Base-by-base conservation (phyloP, 1,140 invertebrate species). In the Eumaeus atala region DNA sequence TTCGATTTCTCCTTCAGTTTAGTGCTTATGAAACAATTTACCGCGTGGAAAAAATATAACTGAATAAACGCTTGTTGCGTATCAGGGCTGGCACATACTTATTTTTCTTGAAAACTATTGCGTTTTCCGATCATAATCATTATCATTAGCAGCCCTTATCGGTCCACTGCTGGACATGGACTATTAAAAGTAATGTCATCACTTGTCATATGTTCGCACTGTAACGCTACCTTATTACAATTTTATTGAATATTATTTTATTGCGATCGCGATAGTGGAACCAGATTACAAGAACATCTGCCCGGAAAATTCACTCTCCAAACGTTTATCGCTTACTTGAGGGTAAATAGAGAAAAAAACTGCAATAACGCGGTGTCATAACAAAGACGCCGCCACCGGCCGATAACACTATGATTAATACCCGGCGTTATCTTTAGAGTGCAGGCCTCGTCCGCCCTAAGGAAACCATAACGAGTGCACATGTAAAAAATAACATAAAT, bases 381-480 rank as follows among this genome's bases (percentile, higher is more conserved):
- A 84, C 80, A 84, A 75, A 81, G 80, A 81, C 78, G 79, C 72
- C 70, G 69, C 65, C 73, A 66, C 72, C 70, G 73, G 54, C 78
- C 81, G 83, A 81, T 86, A 86, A 86, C 84, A 74, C 80, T 83
- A 81, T 86, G 80, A 84, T 84, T 86, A 86, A 86, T 86, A 84
- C 83, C 71, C 70, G 66, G 72, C 83, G 70, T 86, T 86, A 86
- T 86, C 83, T 86, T 44, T 72, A 77, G 80, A 81, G 83, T 86
- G 83, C 83, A 86, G 77, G 70, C 77, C 70, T 70, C 62, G 68
- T 66, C 68, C 64, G 67, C 70, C 67, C 67, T 56, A 56, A 66
- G 56, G 55, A 62, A 64, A 58, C 55, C 59, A 52, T 42, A 53
- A 37, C 56, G 12, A 38, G 53, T 11, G 54, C 42, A 54, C 34